Evolutionary conservation across 1,140 invertebrate genomes (phyloP).

Genomic region (Lordiphosa mommai): DNA sequence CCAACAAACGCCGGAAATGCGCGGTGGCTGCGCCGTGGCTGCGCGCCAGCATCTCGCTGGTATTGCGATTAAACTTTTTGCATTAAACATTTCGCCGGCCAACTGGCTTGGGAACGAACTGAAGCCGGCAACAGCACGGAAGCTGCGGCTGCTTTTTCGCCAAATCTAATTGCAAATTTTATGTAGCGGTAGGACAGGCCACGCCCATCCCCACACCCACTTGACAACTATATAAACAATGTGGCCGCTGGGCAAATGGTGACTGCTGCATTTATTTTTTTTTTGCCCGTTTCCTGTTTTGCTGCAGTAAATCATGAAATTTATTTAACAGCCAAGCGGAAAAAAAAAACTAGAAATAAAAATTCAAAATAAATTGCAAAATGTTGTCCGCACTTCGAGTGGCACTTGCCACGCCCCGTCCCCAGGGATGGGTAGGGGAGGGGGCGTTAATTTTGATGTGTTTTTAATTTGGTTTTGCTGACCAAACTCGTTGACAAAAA

Average conservation of each 20-base stretch:
- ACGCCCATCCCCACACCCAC: conserved; percentile 33
- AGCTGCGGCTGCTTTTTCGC: conserved; percentile 59
- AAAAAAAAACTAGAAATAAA: conserved; percentile 35
- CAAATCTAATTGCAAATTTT: conserved; percentile 76
- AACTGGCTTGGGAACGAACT: conserved; percentile 8
- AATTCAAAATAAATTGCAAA: conserved; percentile 56
- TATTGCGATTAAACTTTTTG: conserved; percentile 65
- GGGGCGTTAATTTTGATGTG: conserved; percentile 67
- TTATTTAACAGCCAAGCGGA: conserved; percentile 46
- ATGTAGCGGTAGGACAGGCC: conserved; percentile 41
- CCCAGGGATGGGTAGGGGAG: conserved; percentile 2
- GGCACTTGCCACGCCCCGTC: conserved; percentile 13
- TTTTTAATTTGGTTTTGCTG: conserved; percentile 69
- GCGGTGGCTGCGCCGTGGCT: conserved; percentile 35
- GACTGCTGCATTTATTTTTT: conserved; percentile 26
- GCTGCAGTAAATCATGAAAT: conserved; percentile 66
- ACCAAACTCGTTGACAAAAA: conserved; percentile 61
- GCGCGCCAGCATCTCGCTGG: conserved; percentile 11
- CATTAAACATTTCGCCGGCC: conserved; percentile 57
- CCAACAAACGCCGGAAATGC: conserved; percentile 70
- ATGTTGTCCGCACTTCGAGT: conserved; percentile 52
- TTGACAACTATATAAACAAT: conserved; percentile 51
- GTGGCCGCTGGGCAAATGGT: conserved; percentile 34
- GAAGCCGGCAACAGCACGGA: conserved; percentile 30
- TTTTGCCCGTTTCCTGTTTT: conserved; percentile 36